Evolutionary conservation across 1,140 invertebrate genomes (phyloP), one percentile per base, ranked within the genome.

Genomic region (Neotoxoptera formosana): DNA sequence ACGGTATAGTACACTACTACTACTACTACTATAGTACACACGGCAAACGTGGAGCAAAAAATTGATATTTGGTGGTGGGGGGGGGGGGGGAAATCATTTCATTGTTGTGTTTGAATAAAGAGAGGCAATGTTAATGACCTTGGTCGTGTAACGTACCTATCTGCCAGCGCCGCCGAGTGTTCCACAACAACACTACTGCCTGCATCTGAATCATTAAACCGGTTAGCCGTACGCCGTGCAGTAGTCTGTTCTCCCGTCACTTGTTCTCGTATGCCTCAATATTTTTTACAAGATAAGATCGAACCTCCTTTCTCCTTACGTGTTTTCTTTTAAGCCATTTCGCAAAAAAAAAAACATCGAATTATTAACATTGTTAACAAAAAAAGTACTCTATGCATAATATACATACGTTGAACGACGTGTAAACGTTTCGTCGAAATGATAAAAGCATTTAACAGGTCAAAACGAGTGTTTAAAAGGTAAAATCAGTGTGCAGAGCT

Each of bases 141-240:
- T 93, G 91, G 91, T 86, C 25, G 91, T 90, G 30, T 67, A 76
- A n/a, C 60, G 60, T 76, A 76, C 60, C 60, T 76, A 76, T 76
- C 41, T 67, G 36, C 8, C 41, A 90, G 36, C 8, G 53, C 8
- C 23, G 48, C 36, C 36, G 36, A 92, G 76, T 84, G 91, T 83
- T 84, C 76, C 36, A 76, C 76, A 84, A 84, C 76, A 48, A 7
- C 51, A 7, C 51, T 23, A 23, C 51, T 84, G 91, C n/a, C 34
- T 86, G 48, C 81, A 92, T 83, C 91, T 93, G 91, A 93, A 81
- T 93, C 91, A 93, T 93, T 93, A 93, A 93, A 93, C 91, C 91
- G 91, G 91, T 93, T 93, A 93, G 17, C 34, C 53, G n/a, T 83
- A 86, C 51, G 56, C 48, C 21, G 76, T 84, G 36, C 41, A 86